Base-by-base conservation (phyloP, 2,797 vertebrate species). In the Chrosomus eos region DNA sequence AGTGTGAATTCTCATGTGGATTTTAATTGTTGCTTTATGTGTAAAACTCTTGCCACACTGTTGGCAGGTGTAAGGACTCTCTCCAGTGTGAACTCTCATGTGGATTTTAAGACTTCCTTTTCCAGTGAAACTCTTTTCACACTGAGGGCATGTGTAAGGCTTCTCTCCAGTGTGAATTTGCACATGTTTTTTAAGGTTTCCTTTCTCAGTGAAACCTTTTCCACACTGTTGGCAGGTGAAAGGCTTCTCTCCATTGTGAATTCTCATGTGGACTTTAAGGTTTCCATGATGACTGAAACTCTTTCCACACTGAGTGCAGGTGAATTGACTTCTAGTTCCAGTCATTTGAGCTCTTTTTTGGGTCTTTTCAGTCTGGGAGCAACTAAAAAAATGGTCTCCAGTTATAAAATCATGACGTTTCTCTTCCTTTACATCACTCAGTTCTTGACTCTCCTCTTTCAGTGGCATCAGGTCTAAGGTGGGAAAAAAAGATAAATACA, bases 71-170 rank as follows among this genome's bases (percentile, higher is more conserved):
- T 31, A 64, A 31, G 62, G 62, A 4, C 14, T 64, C 62, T 64
- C 62, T 31, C 62, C 62, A 31, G 62, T 18, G 62, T 64, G 62
- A 64, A 31, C 7, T 18, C 62, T 18, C 62, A 64, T 64, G 62
- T 64, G 62, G 14, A 64, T 31, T 64, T 64, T 64, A 64, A 64
- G 28, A 64, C 62, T 64, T 64, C 62, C 62, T 64, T 64, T 64
- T 31, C 62, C 62, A 18, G 28, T 31, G 62, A 64, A 64, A 8
- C 62, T 31, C 62, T 31, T 64, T 64, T 7, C 28, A 64, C 62
- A 64, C 62, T 64, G 62, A 3, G 3, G 3, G 16, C 62, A 64
- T 0, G 14, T 64, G 62, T 18, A 64, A 64, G 62, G 28, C 3
- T 64, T 64, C 6, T 64, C 62, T 31, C 62, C 62, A 18, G 62